Base-by-base conservation (phyloP, 2,113 vertebrate genomes). In the Cochlearius cochlearius region DNA sequence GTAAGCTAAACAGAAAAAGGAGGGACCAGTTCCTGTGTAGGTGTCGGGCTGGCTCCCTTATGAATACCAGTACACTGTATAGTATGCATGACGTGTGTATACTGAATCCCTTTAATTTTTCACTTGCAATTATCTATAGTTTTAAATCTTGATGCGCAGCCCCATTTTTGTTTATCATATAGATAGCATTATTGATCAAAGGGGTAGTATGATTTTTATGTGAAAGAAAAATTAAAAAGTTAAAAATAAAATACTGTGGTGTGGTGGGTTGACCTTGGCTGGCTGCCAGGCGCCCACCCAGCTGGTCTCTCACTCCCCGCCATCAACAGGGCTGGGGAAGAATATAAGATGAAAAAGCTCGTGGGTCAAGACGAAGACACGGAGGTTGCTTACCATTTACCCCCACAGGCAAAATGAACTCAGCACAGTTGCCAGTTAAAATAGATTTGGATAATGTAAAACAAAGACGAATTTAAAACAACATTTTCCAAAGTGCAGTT, bases 31-130 rank as follows among this genome's bases (percentile, higher is more conserved):
- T 90, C 22, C 49, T 22, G 0, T 49, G 66, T 4, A 43, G 68
- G 7, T 39, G 32, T 23, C 2, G 6, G 27, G 30, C 74, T 62
- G 39, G 26, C 60, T 89, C 12, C 36, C 43, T 62, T 64, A 5
- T 32, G 66, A 52, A 29, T 1, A 13, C 5, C 56, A 63, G 0
- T n/a, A 16, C 3, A 60, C 38, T 17, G 26, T 27, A 3, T 13
- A 32, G 18, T 12, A 19, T n/a, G 25, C 3, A 3, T n/a, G 60
- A 60, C 0, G 0, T 32, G 17, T 52, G 23, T 39, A 5, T 43
- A 14, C 45, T 34, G 17, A 38, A 71, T 23, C 34, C 12, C 30
- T 59, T 78, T 26, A 10, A 16, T 64, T 68, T 80, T 71, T 36
- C 47, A 11, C 50, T 84, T 75, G 43, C 26, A 41, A 2, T 67